Base-by-base conservation (phyloP, 2,113 vertebrate genomes). In the Grantiella picta region DNA sequence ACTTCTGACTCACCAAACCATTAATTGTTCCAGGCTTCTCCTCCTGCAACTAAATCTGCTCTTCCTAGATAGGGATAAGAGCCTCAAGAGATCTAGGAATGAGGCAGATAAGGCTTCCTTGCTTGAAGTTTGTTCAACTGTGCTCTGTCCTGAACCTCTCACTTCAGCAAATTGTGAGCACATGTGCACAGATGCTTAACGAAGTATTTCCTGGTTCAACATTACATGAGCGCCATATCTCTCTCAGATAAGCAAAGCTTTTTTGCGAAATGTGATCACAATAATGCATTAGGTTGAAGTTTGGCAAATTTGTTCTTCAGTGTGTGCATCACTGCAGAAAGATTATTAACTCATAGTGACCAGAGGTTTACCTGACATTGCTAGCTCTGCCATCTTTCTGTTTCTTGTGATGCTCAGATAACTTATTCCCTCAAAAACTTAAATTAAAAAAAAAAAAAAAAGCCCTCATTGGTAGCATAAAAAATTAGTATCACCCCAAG, bases 101-200 rank as follows among this genome's bases (percentile, higher is more conserved):
- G 17, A 27, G 29, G 19, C 38, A 89, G 25, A 44, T 42, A 63
- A 44, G 19, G 9, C 9, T 79, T 31, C 29, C 0, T 0, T 42
- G 9, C 45, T 69, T 31, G 15, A 57, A 2, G 5, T 88, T 10
- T 0, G 0, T 69, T 63, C 35, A 82, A 0, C 8, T 40, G 3
- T n/a, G 17, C 40, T 82, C 9, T 27, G 15, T 35, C 20, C 25
- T 70, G 53, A 25, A 36, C 3, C 15, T 85, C 52, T 82, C 19
- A 44, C 15, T 79, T 78, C 47, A 64, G 52, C 11, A 86, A 68
- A 60, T 69, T 53, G 20, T 11, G 4, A 76, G 11, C 35, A 60
- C 4, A 1, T 16, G 15, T 66, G 15, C 3, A 7, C 31, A 70
- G 73, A 88, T 28, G 10, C 19, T 90, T 64, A 64, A 59, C 21